These are phyloP conservation scores for Arnoldichthys spilopterus DNA, from an alignment of 2,797 vertebrate species.

Conservation along the genomic window DNA sequence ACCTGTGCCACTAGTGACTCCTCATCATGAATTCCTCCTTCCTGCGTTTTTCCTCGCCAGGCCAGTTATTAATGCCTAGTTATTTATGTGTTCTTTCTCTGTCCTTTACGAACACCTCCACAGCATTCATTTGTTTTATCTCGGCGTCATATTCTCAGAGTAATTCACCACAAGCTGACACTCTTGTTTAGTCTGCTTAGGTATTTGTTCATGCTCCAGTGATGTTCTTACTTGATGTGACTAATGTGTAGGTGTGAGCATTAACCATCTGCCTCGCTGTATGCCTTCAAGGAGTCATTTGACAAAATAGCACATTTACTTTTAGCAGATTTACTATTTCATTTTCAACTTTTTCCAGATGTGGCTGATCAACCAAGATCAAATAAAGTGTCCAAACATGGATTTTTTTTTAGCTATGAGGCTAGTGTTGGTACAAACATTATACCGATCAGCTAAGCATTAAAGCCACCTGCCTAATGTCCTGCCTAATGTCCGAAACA, in stretches of 20 bases:
- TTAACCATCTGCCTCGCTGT: conserved; percentile 50
- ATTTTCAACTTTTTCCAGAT: no score
- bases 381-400: no score
- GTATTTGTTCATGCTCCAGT: conserved; percentile 45
- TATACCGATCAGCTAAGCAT: no score
- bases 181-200: conserved; percentile 46
- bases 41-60: conserved; percentile 44
- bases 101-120: conserved; percentile 29
- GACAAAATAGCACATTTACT: no score
- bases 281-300: conserved; percentile 29
- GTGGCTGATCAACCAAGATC: no score
- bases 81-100: conserved; percentile 58
- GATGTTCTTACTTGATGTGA: conserved; percentile 44
- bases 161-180: conserved; percentile 18
- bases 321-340: no score
- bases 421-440: no score
- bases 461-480: no score
- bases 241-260: conserved; percentile 46
- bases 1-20: conserved; percentile 65
- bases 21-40: conserved; percentile 59
- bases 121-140: conserved; percentile 49
- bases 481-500: no score
- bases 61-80: conserved; percentile 63
- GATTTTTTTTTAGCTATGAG: no score
- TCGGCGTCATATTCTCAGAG: conserved; percentile 16